phyloP scores from a whole-genome alignment of 2,888 invertebrate genomes.

The Mesorhabditis spiculigera region DNA sequence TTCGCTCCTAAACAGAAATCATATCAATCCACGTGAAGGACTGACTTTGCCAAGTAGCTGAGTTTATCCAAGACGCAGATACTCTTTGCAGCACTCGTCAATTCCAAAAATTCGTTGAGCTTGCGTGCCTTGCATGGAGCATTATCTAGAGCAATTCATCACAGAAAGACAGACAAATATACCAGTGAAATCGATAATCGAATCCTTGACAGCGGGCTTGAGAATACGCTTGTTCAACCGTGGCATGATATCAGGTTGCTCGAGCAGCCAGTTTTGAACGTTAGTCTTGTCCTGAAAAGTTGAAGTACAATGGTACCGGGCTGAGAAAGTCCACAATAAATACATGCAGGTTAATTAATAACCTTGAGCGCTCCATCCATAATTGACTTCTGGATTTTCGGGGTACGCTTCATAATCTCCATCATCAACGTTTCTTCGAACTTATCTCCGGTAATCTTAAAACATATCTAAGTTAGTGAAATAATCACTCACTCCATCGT shows the following conservation, averaged over 20 bases:
- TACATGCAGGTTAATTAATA: neutral
- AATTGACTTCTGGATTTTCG: conserved; percentile 80
- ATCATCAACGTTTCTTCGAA: conserved; percentile 88
- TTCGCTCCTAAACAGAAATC: conserved; percentile 39
- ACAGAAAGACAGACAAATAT: neutral
- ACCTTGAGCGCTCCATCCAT: conserved; percentile 65
- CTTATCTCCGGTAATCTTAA: conserved; percentile 68
- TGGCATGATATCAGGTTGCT: conserved; percentile 86
- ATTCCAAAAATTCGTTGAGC: conserved; percentile 58
- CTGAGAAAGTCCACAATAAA: neutral
- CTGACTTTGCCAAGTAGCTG: conserved; percentile 29
- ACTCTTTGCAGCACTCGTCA: conserved; percentile 60
- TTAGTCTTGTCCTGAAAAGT: conserved; percentile 63
- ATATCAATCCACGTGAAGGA: conserved; percentile 12
- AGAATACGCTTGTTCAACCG: conserved; percentile 79
- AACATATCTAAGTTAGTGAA: conserved; percentile 9
- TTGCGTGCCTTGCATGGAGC: conserved; percentile 38
- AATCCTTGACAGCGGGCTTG: conserved; percentile 59
- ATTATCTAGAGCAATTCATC: neutral
- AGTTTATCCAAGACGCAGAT: conserved; percentile 34
- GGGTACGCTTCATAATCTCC: conserved; percentile 81
- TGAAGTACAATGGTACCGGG: neutral
- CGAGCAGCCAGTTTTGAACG: conserved; percentile 84
- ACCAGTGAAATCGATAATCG: conserved; percentile 43
- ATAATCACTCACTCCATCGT: conserved; percentile 33